phyloP scores from a whole-genome alignment of 2,797 vertebrate genomes.

The Poeciliopsis turneri region DNA sequence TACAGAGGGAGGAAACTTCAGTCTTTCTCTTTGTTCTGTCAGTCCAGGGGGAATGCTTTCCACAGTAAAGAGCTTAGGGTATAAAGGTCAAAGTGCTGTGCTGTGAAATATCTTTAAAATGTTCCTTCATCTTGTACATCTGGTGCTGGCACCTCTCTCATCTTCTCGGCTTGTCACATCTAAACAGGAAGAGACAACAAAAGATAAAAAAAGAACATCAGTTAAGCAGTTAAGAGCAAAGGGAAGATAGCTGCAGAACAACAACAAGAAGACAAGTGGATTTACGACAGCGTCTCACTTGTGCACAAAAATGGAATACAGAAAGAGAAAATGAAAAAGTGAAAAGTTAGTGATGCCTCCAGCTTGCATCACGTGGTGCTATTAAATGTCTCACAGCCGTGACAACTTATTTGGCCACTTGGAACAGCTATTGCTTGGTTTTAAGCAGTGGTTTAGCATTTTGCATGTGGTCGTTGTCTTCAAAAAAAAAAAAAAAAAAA shows the following conservation, averaged over 20 bases:
- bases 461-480: not conserved
- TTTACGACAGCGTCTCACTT: not conserved
- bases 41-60: slow-evolving; percentile 89
- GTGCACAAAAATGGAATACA: not conserved
- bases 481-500: not conserved
- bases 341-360: not conserved
- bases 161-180: slow-evolving; percentile 98
- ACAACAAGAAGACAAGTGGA: not conserved
- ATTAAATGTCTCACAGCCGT: not conserved
- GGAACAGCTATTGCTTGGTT: slow-evolving; percentile 1
- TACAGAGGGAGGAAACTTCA: slow-evolving; percentile 71
- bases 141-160: slow-evolving; percentile 82
- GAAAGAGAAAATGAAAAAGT: not conserved
- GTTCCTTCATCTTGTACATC: slow-evolving; percentile 91
- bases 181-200: slow-evolving; percentile 56
- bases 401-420: not conserved
- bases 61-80: slow-evolving; percentile 80
- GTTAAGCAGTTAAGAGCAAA: not conserved
- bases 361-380: not conserved
- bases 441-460: not conserved
- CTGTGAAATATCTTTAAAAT: slow-evolving; percentile 81
- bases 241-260: not conserved
- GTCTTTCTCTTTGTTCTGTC: slow-evolving; percentile 68
- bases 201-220: slow-evolving; percentile 7
- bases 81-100: slow-evolving; percentile 98